Percentiles rank a stretch among this genome's conserved stretches.
Evolutionary conservation across 2,888 invertebrate genomes (phyloP).

Genomic region (Amphipoea oculea): DNA sequence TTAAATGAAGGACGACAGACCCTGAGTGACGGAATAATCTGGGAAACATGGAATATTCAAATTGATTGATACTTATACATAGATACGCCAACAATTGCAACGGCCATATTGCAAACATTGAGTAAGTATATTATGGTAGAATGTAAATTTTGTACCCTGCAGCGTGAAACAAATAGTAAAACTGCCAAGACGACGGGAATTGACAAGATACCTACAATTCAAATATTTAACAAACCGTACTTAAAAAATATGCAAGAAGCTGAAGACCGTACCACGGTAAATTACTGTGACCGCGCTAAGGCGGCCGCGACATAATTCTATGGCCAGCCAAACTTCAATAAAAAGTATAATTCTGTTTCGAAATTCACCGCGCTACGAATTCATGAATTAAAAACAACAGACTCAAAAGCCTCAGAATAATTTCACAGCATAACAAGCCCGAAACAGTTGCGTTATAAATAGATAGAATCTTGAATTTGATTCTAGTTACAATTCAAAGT

Average conservation of each 20-base stretch:
- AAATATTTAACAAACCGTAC: neutral
- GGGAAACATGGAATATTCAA: neutral
- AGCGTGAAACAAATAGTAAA: neutral
- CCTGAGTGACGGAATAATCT: neutral
- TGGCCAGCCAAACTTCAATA: neutral
- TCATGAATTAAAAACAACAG: slow-evolving; percentile 13
- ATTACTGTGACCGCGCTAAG: neutral
- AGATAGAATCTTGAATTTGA: slow-evolving; percentile 13
- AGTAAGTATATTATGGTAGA: neutral
- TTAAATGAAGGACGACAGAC: neutral
- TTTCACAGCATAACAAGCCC: slow-evolving; percentile 24
- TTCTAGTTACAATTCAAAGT: slow-evolving; percentile 49
- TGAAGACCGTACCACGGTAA: neutral
- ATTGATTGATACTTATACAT: neutral
- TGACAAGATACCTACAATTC: neutral
- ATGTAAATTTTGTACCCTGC: neutral
- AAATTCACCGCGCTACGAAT: neutral
- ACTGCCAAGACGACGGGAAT: neutral
- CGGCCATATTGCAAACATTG: neutral
- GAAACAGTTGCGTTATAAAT: slow-evolving; percentile 17
- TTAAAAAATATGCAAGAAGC: neutral
- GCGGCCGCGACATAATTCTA: neutral
- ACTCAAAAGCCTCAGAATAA: slow-evolving; percentile 3
- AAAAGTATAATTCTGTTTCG: neutral
- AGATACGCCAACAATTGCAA: neutral